Percentiles rank a stretch among this genome's conserved stretches.
These are phyloP conservation scores for Listronotus oregonensis DNA, from an alignment of 1,140 invertebrate species.

Conservation along the genomic window DNA sequence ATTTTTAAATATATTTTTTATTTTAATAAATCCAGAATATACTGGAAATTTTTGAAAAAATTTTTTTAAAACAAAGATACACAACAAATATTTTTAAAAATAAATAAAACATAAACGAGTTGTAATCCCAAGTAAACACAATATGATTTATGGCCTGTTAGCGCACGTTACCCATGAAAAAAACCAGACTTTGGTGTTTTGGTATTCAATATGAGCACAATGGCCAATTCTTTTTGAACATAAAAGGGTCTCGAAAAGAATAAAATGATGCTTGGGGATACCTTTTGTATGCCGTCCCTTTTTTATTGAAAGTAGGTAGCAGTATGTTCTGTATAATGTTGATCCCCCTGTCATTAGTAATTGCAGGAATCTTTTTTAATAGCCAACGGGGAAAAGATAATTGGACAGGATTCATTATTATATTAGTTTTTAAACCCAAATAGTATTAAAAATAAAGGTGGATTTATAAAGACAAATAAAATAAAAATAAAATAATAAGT, in stretches of 20 bases:
- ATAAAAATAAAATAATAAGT: too few species aligned
- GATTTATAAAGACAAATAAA: too few species aligned
- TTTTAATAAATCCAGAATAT: neutral
- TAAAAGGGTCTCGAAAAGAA: constrained; percentile 27
- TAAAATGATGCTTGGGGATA: constrained; percentile 14
- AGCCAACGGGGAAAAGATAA: too few species aligned
- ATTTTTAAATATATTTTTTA: too few species aligned
- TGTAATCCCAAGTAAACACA: constrained; percentile 23
- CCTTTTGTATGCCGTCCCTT: constrained; percentile 17
- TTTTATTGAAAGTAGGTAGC: constrained; percentile 13
- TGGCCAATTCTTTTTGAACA: constrained; percentile 21
- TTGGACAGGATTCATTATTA: too few species aligned
- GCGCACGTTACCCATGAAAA: constrained; percentile 2
- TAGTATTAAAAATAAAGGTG: too few species aligned
- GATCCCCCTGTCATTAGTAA: constrained; percentile 9
- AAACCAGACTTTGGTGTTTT: constrained; percentile 19
- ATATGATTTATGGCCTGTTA: constrained; percentile 16
- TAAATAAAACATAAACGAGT: constrained; percentile 23
- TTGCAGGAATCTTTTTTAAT: too few species aligned
- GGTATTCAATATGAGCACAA: constrained; percentile 26
- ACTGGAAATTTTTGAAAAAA: neutral
- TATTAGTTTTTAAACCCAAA: too few species aligned
- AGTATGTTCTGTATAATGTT: neutral
- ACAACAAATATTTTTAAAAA: neutral
- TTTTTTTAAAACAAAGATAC: neutral